phyloP scores from a whole-genome alignment of 2,797 vertebrate species.

The Galaxias olidus region DNA sequence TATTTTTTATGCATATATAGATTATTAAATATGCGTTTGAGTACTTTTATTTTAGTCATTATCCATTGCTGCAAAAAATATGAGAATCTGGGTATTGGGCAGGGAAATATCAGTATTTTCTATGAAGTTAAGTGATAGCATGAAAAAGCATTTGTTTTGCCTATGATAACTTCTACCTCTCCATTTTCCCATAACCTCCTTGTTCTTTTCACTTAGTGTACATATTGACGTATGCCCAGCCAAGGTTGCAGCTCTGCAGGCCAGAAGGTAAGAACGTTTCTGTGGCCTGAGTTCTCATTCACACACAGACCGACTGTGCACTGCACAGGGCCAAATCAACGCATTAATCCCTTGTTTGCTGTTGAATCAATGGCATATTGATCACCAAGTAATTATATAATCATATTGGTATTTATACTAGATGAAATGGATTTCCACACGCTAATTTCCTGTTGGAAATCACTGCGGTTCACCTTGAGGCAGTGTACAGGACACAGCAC shows the following conservation, averaged over 20 bases:
- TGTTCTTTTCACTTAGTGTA: conserved; percentile 59
- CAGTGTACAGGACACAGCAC: background rate
- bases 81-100: no score
- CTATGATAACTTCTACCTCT: conserved; percentile 44
- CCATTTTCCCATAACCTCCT: conserved; percentile 73
- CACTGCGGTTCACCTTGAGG: conserved; percentile 20
- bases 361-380: conserved; percentile 70
- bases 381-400: conserved; percentile 71
- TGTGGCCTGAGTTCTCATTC: conserved; percentile 39
- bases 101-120: no score
- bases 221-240: conserved; percentile 66
- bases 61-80: no score
- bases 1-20: no score
- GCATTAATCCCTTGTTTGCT: conserved; percentile 70
- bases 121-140: conserved; percentile 13
- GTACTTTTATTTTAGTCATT: no score
- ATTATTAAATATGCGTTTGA: no score
- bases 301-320: conserved; percentile 49
- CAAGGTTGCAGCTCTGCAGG: conserved; percentile 68
- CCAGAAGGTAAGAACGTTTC: conserved; percentile 62
- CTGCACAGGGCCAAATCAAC: conserved; percentile 39
- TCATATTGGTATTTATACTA: conserved; percentile 66
- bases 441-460: conserved; percentile 43
- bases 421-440: conserved; percentile 53
- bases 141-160: conserved; percentile 20